These are phyloP conservation scores for Portevinia maculata DNA, from an alignment of 2,888 invertebrate genomes.

Conservation along the genomic window DNA sequence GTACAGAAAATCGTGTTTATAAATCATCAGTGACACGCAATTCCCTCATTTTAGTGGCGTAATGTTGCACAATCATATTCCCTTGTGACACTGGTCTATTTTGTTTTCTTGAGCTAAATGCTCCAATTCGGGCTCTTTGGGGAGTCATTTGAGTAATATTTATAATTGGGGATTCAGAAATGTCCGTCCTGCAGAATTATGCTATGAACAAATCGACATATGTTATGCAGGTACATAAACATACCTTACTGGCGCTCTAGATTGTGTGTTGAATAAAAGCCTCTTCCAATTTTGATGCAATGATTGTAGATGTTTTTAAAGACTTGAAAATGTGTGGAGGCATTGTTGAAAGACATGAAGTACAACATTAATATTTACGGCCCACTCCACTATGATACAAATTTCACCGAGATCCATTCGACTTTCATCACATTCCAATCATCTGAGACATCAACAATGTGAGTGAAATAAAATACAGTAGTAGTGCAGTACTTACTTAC, in stretches of 20 bases:
- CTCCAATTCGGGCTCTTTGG: slow-evolving; percentile 1
- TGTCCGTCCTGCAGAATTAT: slow-evolving; percentile 25
- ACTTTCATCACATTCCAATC: too few relatives aligned
- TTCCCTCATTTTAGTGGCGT: slow-evolving; percentile 66
- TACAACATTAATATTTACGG: too few relatives aligned
- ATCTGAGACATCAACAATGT: too few relatives aligned
- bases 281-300: neutral
- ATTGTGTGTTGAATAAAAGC: too few relatives aligned
- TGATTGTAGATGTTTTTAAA: too few relatives aligned
- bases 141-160: slow-evolving; percentile 47
- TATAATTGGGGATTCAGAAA: slow-evolving; percentile 33
- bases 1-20: slow-evolving; percentile 68
- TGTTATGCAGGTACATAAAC: slow-evolving; percentile 4
- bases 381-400: too few relatives aligned
- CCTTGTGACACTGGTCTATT: slow-evolving; percentile 52
- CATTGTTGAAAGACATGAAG: too few relatives aligned
- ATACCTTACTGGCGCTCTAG: too few relatives aligned
- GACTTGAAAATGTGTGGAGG: too few relatives aligned
- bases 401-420: too few relatives aligned
- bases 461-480: too few relatives aligned
- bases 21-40: slow-evolving; percentile 70
- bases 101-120: slow-evolving; percentile 15
- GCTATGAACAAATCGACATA: slow-evolving; percentile 17
- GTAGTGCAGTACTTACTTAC: too few relatives aligned
- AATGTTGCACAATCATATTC: slow-evolving; percentile 68